phyloP scores from a whole-genome alignment of 2,888 invertebrate genomes.

The Erynnis tages region DNA sequence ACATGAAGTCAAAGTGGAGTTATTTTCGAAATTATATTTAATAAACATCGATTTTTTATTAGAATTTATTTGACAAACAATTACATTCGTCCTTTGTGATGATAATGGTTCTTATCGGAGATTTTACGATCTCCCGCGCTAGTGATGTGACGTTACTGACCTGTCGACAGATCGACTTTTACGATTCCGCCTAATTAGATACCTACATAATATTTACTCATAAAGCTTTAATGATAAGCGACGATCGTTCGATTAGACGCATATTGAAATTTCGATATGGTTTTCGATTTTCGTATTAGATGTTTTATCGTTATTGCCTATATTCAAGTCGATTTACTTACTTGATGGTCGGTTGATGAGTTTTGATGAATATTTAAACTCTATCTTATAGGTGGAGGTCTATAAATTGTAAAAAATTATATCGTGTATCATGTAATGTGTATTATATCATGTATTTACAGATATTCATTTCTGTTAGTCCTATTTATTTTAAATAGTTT shows the following conservation, averaged over 20 bases:
- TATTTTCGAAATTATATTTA: conserved; percentile 73
- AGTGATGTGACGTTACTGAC: conserved; percentile 48
- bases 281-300: conserved; percentile 15
- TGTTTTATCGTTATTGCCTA: conserved; percentile 16
- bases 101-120: conserved; percentile 75
- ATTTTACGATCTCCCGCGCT: conserved; percentile 65
- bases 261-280: conserved; percentile 22
- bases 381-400: neutral
- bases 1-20: conserved; percentile 48
- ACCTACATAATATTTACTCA: conserved; percentile 38
- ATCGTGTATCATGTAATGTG: no score
- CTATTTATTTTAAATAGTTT: no score
- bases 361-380: conserved; percentile 5
- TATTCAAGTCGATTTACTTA: conserved; percentile 11
- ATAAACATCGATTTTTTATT: conserved; percentile 78
- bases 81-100: conserved; percentile 79
- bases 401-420: conserved; percentile 4
- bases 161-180: conserved; percentile 34
- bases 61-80: conserved; percentile 81
- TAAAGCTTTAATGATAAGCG: conserved; percentile 33
- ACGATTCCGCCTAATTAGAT: conserved; percentile 36
- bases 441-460: no score
- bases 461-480: no score
- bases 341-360: conserved; percentile 2
- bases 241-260: conserved; percentile 12